Conservation (phyloP, 1,140 invertebrate genomes). For the Penaeus japonicus region DNA sequence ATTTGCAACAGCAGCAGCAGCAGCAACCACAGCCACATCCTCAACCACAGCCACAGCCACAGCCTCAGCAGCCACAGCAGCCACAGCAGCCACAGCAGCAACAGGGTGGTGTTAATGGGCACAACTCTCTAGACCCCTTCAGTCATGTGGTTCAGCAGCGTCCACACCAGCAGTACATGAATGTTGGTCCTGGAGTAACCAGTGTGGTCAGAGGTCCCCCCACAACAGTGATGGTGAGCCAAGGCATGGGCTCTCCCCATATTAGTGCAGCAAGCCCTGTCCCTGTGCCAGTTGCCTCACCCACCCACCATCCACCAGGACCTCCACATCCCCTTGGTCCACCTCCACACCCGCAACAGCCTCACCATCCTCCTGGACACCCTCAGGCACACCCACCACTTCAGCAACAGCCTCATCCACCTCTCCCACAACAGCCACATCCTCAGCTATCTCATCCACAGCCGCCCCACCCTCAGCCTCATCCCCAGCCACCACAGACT, state of each 20-base stretch:
- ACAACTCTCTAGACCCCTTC: constrained; percentile 27
- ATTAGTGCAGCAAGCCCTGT: constrained; percentile 13
- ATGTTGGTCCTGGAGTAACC: constrained; percentile 9
- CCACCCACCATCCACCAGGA: constrained; percentile 33
- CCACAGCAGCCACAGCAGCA: not conserved
- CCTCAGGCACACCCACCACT: constrained; percentile 6
- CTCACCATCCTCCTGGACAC: constrained; percentile 19
- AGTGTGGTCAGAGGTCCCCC: constrained; percentile 44
- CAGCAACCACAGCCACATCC: not conserved
- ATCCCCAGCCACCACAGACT: not conserved
- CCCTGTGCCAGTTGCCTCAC: constrained; percentile 30
- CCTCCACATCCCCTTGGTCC: constrained; percentile 15
- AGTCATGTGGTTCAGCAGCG: constrained; percentile 15
- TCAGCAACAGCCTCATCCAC: constrained; percentile 18
- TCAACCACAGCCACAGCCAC: not conserved
- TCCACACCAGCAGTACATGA: constrained; percentile 40
- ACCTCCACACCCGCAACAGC: not conserved
- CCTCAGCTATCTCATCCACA: not conserved
- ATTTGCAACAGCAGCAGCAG: constrained; percentile 25
- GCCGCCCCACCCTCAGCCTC: not conserved
- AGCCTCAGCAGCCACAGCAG: constrained; percentile 22
- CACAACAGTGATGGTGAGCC: constrained; percentile 38
- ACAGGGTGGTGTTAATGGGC: constrained; percentile 16
- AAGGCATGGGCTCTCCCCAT: constrained; percentile 39
- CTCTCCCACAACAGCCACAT: constrained; percentile 2